Conservation (phyloP, 2,888 invertebrate species). For the Diarsia rubi region DNA sequence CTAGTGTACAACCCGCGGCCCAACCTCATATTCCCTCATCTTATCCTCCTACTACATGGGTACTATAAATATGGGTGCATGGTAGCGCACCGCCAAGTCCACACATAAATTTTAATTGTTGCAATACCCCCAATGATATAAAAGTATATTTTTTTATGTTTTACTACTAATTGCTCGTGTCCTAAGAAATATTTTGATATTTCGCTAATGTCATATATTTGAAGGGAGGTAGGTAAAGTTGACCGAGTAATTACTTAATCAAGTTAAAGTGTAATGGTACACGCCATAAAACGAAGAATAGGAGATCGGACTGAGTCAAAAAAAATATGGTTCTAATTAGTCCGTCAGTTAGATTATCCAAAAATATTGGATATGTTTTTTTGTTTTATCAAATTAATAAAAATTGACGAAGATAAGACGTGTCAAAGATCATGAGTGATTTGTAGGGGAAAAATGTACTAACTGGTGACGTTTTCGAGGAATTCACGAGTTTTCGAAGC, state of each 20-base stretch:
- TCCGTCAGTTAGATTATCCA: too few species aligned
- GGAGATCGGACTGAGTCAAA: too few species aligned
- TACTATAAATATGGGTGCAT: constrained; percentile 14
- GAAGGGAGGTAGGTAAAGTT: neutral
- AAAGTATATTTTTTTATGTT: constrained; percentile 18
- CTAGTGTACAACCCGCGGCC: too few species aligned
- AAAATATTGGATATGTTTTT: too few species aligned
- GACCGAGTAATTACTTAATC: neutral
- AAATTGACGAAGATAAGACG: too few species aligned
- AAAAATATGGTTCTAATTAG: too few species aligned
- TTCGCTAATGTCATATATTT: constrained; percentile 1
- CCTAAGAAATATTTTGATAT: constrained; percentile 44
- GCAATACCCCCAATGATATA: constrained; percentile 19
- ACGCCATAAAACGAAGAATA: neutral
- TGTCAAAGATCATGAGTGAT: too few species aligned
- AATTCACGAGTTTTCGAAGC: too few species aligned
- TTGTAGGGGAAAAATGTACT: too few species aligned
- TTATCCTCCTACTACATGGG: neutral
- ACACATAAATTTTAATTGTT: constrained; percentile 9
- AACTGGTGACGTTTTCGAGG: too few species aligned
- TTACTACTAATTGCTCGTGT: constrained; percentile 51
- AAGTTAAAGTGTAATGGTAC: neutral
- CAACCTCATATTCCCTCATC: too few species aligned
- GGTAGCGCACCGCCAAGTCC: constrained; percentile 29
- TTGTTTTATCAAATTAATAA: too few species aligned